Base-by-base conservation (phyloP, 2,888 invertebrate genomes). In the Lamellibrachia columna region DNA sequence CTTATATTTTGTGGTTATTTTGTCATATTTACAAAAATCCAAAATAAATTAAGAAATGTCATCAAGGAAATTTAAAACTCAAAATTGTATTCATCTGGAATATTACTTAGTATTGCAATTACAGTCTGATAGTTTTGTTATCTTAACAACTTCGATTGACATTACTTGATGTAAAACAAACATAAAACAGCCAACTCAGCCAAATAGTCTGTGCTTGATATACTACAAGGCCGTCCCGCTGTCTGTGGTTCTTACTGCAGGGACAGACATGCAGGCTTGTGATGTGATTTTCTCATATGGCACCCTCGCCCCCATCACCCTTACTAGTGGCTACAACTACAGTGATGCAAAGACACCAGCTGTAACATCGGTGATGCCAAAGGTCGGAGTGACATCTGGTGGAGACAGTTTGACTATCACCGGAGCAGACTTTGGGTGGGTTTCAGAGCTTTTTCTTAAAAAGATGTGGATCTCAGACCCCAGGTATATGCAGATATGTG, bases 371-470 rank as follows among this genome's bases (percentile, higher is more conserved):
- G 95, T 96, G 75, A 93, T 92, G 7, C 96, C 96, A 4, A 53
- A 93, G 1, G 92, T 95, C 11, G 95, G 96, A 4, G 93, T 92
- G n/a, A 95, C 96, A 6, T 95, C 95, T 7, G 96, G 96, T 15
- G 96, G 96, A 6, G 95, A 95, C 6, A 92, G 93, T 1, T 3
- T 93, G 22, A 96, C 96, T 7, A 94, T 96, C 52, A 92, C 95
- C 7, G 96, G 96, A 90, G 93, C 95, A 53, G 95, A 95, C 92
- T 96, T 96, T 93, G 95, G 96, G 93, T 93, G 53, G 90, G 92
- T 53, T 8, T 3, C 3, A 75, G 22, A 75, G 22, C 3, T 75
- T 11, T 75, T 75, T 6, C 6, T 22, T 75, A 22, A 75, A 75
- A 75, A 0, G n/a, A n/a, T 75, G 6, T 1, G 22, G 75, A 75